Evolutionary conservation across 2,113 vertebrate genomes (phyloP).

Genomic region (Rhea americana): DNA sequence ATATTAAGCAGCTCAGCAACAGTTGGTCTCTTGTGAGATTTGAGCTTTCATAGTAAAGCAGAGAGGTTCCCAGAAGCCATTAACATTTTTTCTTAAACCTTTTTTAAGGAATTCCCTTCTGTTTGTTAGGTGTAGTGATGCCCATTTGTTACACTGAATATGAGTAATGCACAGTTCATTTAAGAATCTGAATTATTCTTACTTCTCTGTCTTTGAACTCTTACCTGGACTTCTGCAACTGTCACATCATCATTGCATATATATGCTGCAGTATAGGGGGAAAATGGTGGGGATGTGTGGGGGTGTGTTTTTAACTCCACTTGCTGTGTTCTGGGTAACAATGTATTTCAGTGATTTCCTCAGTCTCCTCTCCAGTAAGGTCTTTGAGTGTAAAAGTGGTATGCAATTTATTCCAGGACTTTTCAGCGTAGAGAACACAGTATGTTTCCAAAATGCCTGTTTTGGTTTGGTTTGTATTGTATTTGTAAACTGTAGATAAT

Average conservation of each 20-base stretch:
- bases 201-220: background rate
- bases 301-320: background rate
- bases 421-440: background rate
- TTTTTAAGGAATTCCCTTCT: background rate
- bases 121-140: rapidly evolving
- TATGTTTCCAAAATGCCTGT: background rate
- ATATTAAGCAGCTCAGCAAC: background rate
- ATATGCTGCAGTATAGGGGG: background rate
- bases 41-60: background rate
- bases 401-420: background rate
- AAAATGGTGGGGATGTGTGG: background rate
- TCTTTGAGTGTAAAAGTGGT: background rate
- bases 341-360: background rate
- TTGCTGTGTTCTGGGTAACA: background rate
- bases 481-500: background rate
- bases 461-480: background rate
- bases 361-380: background rate
- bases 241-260: background rate
- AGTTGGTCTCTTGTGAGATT: background rate
- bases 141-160: background rate
- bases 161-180: background rate
- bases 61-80: background rate
- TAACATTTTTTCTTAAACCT: background rate
- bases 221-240: background rate
- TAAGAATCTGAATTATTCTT: background rate